Percentiles rank a stretch among this genome's conserved stretches.
These are phyloP conservation scores for Drosophila buzzatii DNA, from an alignment of 2,888 invertebrate genomes.

Conservation along the genomic window DNA sequence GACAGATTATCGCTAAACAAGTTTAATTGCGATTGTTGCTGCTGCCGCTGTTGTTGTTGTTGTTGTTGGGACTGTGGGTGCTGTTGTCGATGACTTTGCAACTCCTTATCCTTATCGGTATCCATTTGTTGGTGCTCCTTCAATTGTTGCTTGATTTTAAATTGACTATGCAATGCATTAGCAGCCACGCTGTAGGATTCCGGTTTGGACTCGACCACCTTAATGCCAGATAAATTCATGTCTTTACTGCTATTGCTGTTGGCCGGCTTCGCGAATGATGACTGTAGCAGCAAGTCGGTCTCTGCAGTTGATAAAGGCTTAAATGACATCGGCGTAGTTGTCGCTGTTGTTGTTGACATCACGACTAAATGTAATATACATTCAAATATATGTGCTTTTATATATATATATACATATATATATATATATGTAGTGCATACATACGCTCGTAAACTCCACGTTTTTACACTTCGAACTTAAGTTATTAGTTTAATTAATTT, in stretches of 20 bases:
- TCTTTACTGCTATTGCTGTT: conserved; percentile 4
- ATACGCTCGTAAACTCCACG: neutral
- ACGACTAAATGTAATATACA: neutral
- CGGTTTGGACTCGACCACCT: conserved; percentile 2
- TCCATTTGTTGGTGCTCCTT: conserved; percentile 28
- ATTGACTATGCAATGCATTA: conserved; percentile 59
- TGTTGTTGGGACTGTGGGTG: conserved; percentile 14
- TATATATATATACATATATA: neutral
- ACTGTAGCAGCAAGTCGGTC: neutral
- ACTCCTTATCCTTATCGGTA: neutral
- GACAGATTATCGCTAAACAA: conserved; percentile 28
- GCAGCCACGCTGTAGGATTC: conserved; percentile 31
- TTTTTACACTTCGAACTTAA: neutral
- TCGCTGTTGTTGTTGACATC: conserved; percentile 1
- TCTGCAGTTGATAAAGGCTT: neutral
- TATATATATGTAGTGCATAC: neutral
- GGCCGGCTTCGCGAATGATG: neutral
- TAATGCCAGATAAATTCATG: neutral
- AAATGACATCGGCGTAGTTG: neutral
- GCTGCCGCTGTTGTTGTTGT: neutral
- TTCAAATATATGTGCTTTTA: neutral
- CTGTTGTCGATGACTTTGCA: neutral
- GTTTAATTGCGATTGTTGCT: conserved; percentile 33
- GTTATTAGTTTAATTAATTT: neutral
- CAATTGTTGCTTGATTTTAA: conserved; percentile 65